Evolutionary conservation across 2,113 vertebrate genomes (phyloP).

Genomic region (Carlito syrichta): DNA sequence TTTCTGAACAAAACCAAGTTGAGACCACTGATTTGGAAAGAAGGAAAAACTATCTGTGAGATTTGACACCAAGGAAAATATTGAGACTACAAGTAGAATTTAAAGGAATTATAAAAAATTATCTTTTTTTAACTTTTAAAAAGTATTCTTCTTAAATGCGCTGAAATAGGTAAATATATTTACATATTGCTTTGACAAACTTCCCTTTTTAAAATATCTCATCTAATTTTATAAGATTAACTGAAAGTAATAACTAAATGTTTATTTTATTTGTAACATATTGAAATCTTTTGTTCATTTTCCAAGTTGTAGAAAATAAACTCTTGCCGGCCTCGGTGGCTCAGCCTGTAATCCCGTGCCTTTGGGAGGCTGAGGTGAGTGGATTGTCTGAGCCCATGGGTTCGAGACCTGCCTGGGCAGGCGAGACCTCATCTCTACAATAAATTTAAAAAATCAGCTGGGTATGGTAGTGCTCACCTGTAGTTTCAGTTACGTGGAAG

Average conservation of each 20-base stretch:
- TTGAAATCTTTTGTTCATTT: neutral
- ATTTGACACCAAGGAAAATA: neutral
- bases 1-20: slow-evolving; percentile 11
- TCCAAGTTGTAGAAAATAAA: neutral
- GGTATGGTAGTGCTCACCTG: too few relatives aligned
- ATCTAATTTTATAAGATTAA: neutral
- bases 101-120: neutral
- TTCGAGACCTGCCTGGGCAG: too few relatives aligned
- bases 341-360: too few relatives aligned
- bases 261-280: neutral
- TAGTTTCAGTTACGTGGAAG: too few relatives aligned
- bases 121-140: neutral
- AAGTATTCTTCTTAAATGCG: neutral
- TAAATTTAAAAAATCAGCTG: too few relatives aligned
- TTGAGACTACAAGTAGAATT: neutral
- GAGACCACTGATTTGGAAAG: neutral
- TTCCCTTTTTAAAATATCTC: neutral
- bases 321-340: too few relatives aligned
- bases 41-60: neutral
- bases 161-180: neutral
- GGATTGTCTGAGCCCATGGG: too few relatives aligned
- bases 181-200: neutral
- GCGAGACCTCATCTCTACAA: too few relatives aligned
- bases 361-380: too few relatives aligned
- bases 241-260: neutral